Evolutionary conservation across 2,797 vertebrate species (phyloP), one percentile per base, ranked within the genome.

Genomic region (Danio choprae): DNA sequence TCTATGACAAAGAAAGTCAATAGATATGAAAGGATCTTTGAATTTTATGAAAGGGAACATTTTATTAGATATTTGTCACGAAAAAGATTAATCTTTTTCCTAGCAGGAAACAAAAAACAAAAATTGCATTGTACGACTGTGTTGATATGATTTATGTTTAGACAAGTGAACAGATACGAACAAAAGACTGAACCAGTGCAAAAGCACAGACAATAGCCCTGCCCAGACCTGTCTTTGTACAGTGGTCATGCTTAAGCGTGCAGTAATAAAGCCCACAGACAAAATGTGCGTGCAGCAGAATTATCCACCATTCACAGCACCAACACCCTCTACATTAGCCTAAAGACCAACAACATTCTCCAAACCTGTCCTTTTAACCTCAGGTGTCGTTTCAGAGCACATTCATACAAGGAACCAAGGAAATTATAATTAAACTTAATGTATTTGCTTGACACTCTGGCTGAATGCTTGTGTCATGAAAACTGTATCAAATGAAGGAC

Each of bases 161-260:
- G 51, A 80, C 73, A 69, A 72, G 44, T 41, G 40, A 18, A 70
- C 29, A 79, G 18, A 75, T 44, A 11, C n/a, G 15, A 83, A 87
- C 74, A 85, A 80, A 87, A 46, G 67, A 65, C 13, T 65, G 64
- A 83, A 64, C 6, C 22, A 55, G 18, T 29, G 62, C 40, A 75
- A 69, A 74, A 59, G 43, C 69, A 74, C 51, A 72, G 67, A 72
- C 60, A 56, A 74, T 77, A 82, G 80, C 80, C 77, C 77, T 85
- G 86, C 68, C 86, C 36, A 60, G 16, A 84, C 86, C 80, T 81
- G 84, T 67, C 80, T 44, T 56, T 68, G 72, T 60, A 38, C 73
- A 84, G 48, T 48, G 77, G 71, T 48, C 65, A 74, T 53, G 71
- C 70, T 59, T 64, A 43, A 67, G 70, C 62, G 29, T 63, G 40